A percentile compares a stretch with the other conserved stretches of the same genome.
These are phyloP conservation scores for Heterohyrax brucei DNA, from an alignment of 2,797 vertebrate genomes.

Conservation along the genomic window DNA sequence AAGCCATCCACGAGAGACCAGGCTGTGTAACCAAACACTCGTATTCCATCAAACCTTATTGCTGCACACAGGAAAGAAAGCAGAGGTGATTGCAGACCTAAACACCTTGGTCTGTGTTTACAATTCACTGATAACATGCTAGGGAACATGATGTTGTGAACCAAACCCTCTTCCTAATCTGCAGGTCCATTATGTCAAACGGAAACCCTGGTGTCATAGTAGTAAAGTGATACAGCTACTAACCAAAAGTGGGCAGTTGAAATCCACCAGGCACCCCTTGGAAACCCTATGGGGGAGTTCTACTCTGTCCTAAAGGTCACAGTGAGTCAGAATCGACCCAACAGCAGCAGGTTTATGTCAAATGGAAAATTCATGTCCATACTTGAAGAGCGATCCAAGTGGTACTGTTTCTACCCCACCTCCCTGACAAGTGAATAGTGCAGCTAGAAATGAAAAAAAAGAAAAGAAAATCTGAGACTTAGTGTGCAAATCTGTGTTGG, in stretches of 20 bases:
- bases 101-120: background rate
- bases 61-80: constrained; percentile 90
- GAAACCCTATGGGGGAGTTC: too few relatives aligned
- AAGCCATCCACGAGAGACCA: constrained; percentile 98
- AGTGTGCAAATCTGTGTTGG: constrained; percentile 28
- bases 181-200: background rate
- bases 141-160: constrained; percentile 25
- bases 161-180: constrained; percentile 53
- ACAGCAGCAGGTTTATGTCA: background rate
- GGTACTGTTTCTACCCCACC: background rate
- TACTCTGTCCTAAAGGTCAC: too few relatives aligned
- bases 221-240: too few relatives aligned
- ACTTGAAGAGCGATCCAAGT: constrained; percentile 5
- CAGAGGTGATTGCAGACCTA: constrained; percentile 37
- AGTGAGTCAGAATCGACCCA: too few relatives aligned
- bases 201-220: too few relatives aligned
- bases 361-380: background rate
- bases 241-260: too few relatives aligned
- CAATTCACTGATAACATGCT: background rate
- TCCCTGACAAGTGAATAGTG: background rate
- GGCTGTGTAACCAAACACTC: constrained; percentile 95
- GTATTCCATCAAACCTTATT: constrained; percentile 93
- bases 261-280: too few relatives aligned
- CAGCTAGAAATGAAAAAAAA: constrained; percentile 13
- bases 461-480: background rate